Base-by-base conservation (phyloP, 2,888 invertebrate genomes). In the Blera fallax region DNA sequence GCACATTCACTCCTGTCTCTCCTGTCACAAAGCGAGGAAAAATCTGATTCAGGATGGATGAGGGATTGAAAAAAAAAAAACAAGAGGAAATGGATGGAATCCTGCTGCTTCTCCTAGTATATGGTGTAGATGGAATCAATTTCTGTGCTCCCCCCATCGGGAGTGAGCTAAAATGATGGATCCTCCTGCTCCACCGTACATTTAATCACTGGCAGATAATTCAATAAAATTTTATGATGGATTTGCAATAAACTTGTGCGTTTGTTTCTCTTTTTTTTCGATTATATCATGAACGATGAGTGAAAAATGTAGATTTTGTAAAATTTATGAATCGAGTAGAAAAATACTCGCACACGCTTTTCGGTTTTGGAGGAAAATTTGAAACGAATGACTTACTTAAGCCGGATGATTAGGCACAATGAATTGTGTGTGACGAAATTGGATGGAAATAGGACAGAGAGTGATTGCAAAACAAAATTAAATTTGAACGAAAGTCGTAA, bases 161-260 rank as follows among this genome's bases (percentile, higher is more conserved):
- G 24, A 24, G 24, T 40, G 14, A 40, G 40, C 52, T 10, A n/a
- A 16, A 14, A 65, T 52, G 54, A 64, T 64, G 29, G 34, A 73
- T 80, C 14, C 40, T 37, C n/a, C 32, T 34, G 40, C 62, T 62
- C 40, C 40, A 50, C 58, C 58, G 58, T 70, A 50, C 74, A 81
- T 72, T 85, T 81, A 85, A 85, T 85, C 81, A 81, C 76, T 67
- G 76, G 50, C 60, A 67, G 70, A 81, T 85, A 85, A 85, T 85
- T 85, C 76, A 77, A 72, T 81, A 80, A 84, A 64, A 85, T 81
- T 77, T 65, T 48, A 24, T 65, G 85, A 85, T 81, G 72, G 85
- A 85, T 85, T 76, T 56, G 81, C 62, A 85, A 77, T 81, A 60
- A 85, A 72, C 29, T 84, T 27, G 24, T 58, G 52, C 56, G 50